phyloP scores from a whole-genome alignment of 2,888 invertebrate genomes.

The Drosophila helvetica region DNA sequence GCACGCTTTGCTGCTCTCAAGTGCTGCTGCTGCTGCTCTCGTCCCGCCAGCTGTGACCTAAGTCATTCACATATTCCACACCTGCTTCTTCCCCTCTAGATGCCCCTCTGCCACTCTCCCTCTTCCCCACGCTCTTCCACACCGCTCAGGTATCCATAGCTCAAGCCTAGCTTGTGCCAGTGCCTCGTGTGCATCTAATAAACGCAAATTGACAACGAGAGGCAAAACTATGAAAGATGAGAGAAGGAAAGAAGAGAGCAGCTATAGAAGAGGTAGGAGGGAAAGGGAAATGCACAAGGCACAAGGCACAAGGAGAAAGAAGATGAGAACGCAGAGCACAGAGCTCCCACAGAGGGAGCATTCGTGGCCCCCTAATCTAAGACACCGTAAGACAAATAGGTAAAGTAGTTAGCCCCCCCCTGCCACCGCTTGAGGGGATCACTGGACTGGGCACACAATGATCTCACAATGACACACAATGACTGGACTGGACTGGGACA shows the following conservation, averaged over 20 bases:
- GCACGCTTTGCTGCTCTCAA: constrained; percentile 50
- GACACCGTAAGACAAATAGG: too few species aligned
- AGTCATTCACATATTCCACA: constrained; percentile 13
- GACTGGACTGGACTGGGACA: constrained; percentile 16
- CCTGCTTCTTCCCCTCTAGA: not conserved
- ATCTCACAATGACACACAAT: too few species aligned
- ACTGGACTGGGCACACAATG: constrained; percentile 38
- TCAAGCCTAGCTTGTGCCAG: constrained; percentile 17
- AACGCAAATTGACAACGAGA: constrained; percentile 66
- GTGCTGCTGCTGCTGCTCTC: constrained; percentile 31
- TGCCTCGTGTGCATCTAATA: constrained; percentile 63
- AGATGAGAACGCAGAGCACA: constrained; percentile 13
- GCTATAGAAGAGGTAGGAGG: not conserved
- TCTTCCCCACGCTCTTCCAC: not conserved
- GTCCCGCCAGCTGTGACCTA: constrained; percentile 47
- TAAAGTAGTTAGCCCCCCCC: too few species aligned
- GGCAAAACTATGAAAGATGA: constrained; percentile 17
- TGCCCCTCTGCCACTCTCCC: constrained; percentile 1
- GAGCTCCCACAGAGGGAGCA: constrained; percentile 6
- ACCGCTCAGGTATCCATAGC: constrained; percentile 30
- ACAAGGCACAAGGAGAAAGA: not conserved
- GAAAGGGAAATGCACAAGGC: too few species aligned
- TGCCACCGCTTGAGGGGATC: too few species aligned
- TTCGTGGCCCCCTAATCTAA: too few species aligned
- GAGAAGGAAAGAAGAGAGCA: constrained; percentile 6